A percentile compares a stretch with the other conserved stretches of the same genome.
Conservation (phyloP, 2,113 vertebrate genomes). For the Macquaria ambigua region DNA sequence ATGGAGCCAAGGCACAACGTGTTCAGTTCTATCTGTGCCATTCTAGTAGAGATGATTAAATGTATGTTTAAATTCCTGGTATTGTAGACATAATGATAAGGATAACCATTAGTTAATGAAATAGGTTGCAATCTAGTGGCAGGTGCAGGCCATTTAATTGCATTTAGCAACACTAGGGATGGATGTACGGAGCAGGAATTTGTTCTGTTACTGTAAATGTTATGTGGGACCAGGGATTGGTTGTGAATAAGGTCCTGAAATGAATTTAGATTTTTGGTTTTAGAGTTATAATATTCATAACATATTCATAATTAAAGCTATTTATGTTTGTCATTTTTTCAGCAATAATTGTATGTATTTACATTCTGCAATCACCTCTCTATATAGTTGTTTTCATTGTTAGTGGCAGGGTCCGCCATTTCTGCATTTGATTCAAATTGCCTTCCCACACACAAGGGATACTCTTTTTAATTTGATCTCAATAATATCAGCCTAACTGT, state of each 20-base stretch:
- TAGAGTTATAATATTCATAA: not conserved
- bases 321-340: not conserved
- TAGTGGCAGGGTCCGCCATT: not conserved
- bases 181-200: not conserved
- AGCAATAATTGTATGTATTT: not conserved
- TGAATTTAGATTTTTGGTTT: not conserved
- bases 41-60: conserved; percentile 43
- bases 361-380: not conserved
- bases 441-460: not conserved
- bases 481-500: not conserved
- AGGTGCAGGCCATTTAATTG: conserved; percentile 35
- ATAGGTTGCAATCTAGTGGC: conserved; percentile 20
- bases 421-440: not conserved
- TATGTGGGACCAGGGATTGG: not conserved
- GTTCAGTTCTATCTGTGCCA: not conserved
- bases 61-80: conserved; percentile 30
- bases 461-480: not conserved
- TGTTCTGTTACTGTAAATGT: not conserved
- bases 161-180: not conserved
- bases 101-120: conserved; percentile 63
- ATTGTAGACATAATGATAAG: conserved; percentile 29
- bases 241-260: not conserved
- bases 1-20: not conserved
- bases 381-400: not conserved
- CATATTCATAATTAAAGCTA: not conserved